Evolutionary conservation across 2,888 invertebrate genomes (phyloP).

Genomic region (Athalia cordata): DNA sequence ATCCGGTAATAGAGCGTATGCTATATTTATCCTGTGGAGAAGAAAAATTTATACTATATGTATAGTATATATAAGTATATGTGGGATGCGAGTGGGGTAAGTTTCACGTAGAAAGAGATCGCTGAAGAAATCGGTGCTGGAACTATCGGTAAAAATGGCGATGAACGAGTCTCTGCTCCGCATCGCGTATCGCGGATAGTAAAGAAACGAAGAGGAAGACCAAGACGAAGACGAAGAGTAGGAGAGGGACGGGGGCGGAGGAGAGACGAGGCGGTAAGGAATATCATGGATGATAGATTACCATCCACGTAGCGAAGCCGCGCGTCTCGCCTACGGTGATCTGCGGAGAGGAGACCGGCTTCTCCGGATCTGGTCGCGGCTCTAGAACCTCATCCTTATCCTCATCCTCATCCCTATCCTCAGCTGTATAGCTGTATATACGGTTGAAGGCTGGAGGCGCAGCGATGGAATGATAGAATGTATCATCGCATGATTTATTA

Average conservation of each 20-base stretch:
- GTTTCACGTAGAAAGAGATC: not conserved
- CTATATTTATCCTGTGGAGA: too few species aligned
- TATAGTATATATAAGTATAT: too few species aligned
- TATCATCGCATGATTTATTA: conserved; percentile 71
- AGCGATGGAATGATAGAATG: conserved; percentile 66
- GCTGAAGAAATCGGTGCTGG: not conserved
- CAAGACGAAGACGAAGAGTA: not conserved
- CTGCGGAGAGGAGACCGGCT: conserved; percentile 62
- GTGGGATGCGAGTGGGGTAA: too few species aligned
- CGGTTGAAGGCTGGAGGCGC: conserved; percentile 48
- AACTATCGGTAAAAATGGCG: conserved; percentile 15
- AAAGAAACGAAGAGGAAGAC: not conserved
- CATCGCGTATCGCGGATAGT: too few species aligned
- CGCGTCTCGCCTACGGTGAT: conserved; percentile 54
- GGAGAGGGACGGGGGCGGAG: conserved; percentile 44
- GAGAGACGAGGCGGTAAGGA: conserved; percentile 47
- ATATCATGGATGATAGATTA: conserved; percentile 68
- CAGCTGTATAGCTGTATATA: not conserved
- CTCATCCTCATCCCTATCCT: not conserved
- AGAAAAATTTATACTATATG: not conserved
- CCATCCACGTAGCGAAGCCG: conserved; percentile 59
- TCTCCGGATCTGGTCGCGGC: conserved; percentile 60
- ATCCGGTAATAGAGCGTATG: too few species aligned
- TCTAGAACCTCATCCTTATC: conserved; percentile 25
- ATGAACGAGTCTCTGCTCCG: not conserved